A percentile compares a stretch with the other conserved stretches of the same genome.
phyloP scores from a whole-genome alignment of 2,888 invertebrate species.

The Heliconius erato region DNA sequence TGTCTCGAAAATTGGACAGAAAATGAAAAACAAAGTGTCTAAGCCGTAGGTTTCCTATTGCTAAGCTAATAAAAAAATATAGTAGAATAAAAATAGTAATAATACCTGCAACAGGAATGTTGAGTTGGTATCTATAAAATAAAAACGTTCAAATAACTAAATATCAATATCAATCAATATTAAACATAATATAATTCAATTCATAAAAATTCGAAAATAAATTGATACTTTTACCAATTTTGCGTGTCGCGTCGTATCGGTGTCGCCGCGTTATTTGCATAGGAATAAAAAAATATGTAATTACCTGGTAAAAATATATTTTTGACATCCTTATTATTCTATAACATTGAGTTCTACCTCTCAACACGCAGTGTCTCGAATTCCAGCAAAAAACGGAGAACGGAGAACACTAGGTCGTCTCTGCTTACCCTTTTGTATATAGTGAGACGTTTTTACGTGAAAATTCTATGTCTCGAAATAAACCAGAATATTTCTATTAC shows the following conservation, averaged over 20 bases:
- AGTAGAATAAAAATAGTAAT: background rate
- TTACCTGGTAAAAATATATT: background rate
- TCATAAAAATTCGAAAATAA: conserved; percentile 2
- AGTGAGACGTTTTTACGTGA: no score
- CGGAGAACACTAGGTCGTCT: no score
- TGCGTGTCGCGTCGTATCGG: background rate
- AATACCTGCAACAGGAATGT: background rate
- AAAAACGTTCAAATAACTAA: background rate
- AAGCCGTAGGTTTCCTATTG: background rate
- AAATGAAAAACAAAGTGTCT: background rate
- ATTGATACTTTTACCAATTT: conserved; percentile 14
- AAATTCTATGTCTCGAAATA: no score
- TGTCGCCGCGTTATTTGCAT: conserved; percentile 25
- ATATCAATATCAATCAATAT: conserved; percentile 4
- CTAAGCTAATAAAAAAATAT: background rate
- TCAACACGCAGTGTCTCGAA: no score
- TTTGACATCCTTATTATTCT: background rate
- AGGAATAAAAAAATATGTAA: no score
- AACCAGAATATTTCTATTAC: no score
- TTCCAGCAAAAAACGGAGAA: no score
- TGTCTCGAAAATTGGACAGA: background rate
- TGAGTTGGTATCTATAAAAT: background rate
- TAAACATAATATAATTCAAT: conserved; percentile 3
- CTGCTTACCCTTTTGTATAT: no score
- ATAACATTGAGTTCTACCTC: background rate